Evolutionary conservation across 2,888 invertebrate genomes (phyloP).

Genomic region (Hydroisotoma schaefferi): DNA sequence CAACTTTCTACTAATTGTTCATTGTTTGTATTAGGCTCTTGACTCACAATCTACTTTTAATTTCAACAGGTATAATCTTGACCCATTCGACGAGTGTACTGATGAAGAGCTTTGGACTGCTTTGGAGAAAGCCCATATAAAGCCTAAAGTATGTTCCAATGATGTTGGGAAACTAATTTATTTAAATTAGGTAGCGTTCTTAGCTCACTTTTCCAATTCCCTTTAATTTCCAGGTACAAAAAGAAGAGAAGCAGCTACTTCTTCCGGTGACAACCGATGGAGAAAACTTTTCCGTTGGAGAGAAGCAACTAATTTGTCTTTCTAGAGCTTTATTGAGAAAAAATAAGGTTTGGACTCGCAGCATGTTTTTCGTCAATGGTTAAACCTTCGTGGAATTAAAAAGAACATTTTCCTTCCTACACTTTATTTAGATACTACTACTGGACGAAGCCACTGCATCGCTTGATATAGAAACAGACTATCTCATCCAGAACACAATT

Average conservation of each 20-base stretch:
- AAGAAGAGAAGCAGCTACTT: constrained; percentile 46
- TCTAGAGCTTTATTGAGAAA: constrained; percentile 51
- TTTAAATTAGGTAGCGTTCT: too few relatives aligned
- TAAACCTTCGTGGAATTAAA: too few relatives aligned
- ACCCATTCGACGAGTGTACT: constrained; percentile 50
- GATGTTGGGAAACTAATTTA: neutral
- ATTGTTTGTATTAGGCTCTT: too few relatives aligned
- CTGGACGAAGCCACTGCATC: constrained; percentile 59
- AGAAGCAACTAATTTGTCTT: constrained; percentile 51
- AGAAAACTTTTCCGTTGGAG: constrained; percentile 50
- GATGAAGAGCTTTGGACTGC: constrained; percentile 50
- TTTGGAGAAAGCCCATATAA: constrained; percentile 50
- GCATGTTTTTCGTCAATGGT: too few relatives aligned
- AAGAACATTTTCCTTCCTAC: neutral
- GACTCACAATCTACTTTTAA: neutral
- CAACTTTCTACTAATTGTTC: neutral
- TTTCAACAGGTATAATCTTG: constrained; percentile 50
- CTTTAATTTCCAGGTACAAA: constrained; percentile 41
- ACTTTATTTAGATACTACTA: constrained; percentile 52
- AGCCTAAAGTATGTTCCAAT: constrained; percentile 39
- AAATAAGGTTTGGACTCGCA: constrained; percentile 48
- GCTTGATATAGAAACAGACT: constrained; percentile 57
- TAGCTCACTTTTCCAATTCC: too few relatives aligned
- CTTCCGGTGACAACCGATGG: constrained; percentile 46
- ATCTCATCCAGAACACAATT: constrained; percentile 57